Evolutionary conservation across 2,888 invertebrate species (phyloP), one percentile per base, ranked within the genome.

Genomic region (Rhodophaea formosa): DNA sequence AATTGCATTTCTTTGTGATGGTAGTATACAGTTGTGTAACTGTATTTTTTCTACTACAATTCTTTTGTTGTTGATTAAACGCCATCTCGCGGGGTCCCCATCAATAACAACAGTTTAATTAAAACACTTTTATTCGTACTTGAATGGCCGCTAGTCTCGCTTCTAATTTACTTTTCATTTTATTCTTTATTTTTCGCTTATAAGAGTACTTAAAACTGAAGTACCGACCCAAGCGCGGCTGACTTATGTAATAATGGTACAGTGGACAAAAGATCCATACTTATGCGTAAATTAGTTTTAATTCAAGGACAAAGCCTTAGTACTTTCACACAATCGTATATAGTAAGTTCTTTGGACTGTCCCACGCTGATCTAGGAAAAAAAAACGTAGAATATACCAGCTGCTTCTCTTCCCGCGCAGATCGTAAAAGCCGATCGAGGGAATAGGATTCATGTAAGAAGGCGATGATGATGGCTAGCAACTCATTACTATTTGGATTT

Each of bases 41-140:
- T 46, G 17, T 12, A 7, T 15, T 35, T 39, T 39, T 10, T 51
- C 7, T 35, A 30, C 35, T 51, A 39, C 15, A 16, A 16, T 35
- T 51, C 32, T 15, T 51, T 51, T 51, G 51, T 82, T 82, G 83
- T 84, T 88, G 87, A 89, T 89, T 86, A 87, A 90, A 82, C 85
- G 87, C 88, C 88, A 88, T 89, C 87, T 88, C 84, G 85, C 80
- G 87, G 86, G 77, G 80, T 77, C 84, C 84, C 85, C 88, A 90
- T 89, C 88, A 88, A 88, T 88, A 90, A 88, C 86, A 86, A 88
- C 86, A 81, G 81, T 89, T 89, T 90, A 88, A 90, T 90, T 86
- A 88, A 65, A 88, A 88, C 84, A 87, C 80, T 90, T 89, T 89
- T 88, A 88, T 87, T 84, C 80, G 77, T 82, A 80, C 80, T 77